Conservation (phyloP, 1,140 invertebrate genomes). For the Danaus plexippus region DNA sequence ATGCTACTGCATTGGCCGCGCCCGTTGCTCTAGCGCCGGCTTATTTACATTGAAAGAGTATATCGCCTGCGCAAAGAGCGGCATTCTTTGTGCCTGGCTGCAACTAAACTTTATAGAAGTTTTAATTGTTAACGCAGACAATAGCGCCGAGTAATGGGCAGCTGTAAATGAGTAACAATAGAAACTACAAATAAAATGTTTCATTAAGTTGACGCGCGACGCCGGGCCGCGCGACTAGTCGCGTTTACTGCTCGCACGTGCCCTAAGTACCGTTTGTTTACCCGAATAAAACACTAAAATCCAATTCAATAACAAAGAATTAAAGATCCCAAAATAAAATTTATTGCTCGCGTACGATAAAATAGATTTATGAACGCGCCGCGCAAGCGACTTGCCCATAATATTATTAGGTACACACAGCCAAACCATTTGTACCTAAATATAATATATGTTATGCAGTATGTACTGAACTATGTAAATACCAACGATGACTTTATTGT, state of each 20-base stretch:
- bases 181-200: conserved; percentile 61
- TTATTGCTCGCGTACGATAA: conserved; percentile 69
- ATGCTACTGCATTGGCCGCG: conserved; percentile 42
- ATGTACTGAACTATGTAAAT: conserved; percentile 27
- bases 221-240: conserved; percentile 38
- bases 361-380: conserved; percentile 67
- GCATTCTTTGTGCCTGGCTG: conserved; percentile 55
- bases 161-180: conserved; percentile 32
- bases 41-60: conserved; percentile 53
- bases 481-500: conserved; percentile 16
- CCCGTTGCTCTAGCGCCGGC: conserved; percentile 29
- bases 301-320: conserved; percentile 72
- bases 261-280: conserved; percentile 66
- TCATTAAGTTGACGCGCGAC: conserved; percentile 54
- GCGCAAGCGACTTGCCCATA: conserved; percentile 47
- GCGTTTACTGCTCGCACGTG: conserved; percentile 61
- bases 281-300: conserved; percentile 71
- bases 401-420: conserved; percentile 59
- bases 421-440: conserved; percentile 38
- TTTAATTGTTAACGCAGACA: conserved; percentile 66
- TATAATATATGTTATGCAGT: conserved; percentile 21
- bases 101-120: conserved; percentile 61
- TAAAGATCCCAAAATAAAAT: conserved; percentile 72
- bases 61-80: conserved; percentile 52
- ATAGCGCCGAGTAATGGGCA: conserved; percentile 48